A percentile compares a stretch with the other conserved stretches of the same genome.
Conservation (phyloP, 2,888 invertebrate genomes). For the Dyspetes luteomarginatus region DNA sequence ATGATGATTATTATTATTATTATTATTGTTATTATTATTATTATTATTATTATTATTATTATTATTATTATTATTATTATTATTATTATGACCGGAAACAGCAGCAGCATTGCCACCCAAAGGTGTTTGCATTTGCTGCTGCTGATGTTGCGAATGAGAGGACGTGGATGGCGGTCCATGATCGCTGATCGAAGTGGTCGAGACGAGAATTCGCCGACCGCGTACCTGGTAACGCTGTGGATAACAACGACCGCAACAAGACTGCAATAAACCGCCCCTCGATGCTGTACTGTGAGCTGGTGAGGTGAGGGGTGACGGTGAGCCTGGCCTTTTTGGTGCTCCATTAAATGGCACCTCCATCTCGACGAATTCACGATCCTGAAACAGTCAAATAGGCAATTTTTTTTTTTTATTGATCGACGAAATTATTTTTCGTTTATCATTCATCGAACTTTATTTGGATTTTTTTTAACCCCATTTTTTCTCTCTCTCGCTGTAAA, state of each 20-base stretch:
- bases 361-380: conserved; percentile 99
- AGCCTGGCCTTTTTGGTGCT: conserved; percentile 95
- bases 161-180: conserved; percentile 80
- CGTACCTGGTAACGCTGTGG: conserved; percentile 95
- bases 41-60: too few relatives aligned
- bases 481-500: too few relatives aligned
- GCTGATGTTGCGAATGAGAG: conserved; percentile 77
- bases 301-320: conserved; percentile 93
- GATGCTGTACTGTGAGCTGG: conserved; percentile 94
- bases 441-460: too few relatives aligned
- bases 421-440: too few relatives aligned
- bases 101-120: conserved; percentile 63
- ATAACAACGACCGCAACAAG: conserved; percentile 93
- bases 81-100: conserved; percentile 59
- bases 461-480: too few relatives aligned
- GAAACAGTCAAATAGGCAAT: conserved; percentile 70
- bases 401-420: background rate
- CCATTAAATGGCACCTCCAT: conserved; percentile 97
- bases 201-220: conserved; percentile 82
- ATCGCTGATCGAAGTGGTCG: conserved; percentile 82
- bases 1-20: too few relatives aligned
- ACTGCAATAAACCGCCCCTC: conserved; percentile 88
- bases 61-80: conserved; percentile 4
- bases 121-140: conserved; percentile 13
- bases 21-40: conserved; percentile 4